Percentiles rank a stretch among this genome's conserved stretches.
Evolutionary conservation across 2,797 vertebrate genomes (phyloP).

Genomic region (Podarcis lilfordi): DNA sequence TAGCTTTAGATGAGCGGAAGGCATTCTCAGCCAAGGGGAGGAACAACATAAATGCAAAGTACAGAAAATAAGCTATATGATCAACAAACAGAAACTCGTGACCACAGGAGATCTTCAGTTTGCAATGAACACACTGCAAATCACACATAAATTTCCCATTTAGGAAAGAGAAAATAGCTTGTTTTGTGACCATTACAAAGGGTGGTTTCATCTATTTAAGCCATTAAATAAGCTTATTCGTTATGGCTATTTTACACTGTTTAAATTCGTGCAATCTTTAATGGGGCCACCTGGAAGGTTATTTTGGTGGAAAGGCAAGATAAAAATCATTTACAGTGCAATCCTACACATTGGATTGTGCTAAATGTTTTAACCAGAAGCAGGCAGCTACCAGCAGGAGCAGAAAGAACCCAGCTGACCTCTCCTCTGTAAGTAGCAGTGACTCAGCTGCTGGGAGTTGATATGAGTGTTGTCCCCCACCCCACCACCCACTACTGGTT

Average conservation of each 20-base stretch:
- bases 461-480: too few relatives aligned
- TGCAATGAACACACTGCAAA: constrained; percentile 33
- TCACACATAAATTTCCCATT: neutral
- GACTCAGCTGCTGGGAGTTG: too few relatives aligned
- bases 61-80: constrained; percentile 53
- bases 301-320: neutral
- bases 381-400: too few relatives aligned
- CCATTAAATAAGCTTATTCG: neutral
- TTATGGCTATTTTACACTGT: neutral
- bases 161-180: neutral
- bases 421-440: too few relatives aligned
- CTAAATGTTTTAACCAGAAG: too few relatives aligned
- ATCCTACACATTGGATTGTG: too few relatives aligned
- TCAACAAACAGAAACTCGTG: constrained; percentile 51
- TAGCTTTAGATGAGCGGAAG: constrained; percentile 52
- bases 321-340: neutral
- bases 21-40: constrained; percentile 49
- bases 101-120: constrained; percentile 53
- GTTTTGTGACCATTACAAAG: neutral
- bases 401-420: too few relatives aligned
- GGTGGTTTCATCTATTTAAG: neutral
- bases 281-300: neutral
- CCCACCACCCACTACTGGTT: too few relatives aligned
- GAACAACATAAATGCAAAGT: constrained; percentile 56
- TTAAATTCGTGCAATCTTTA: neutral